A percentile compares a stretch with the other conserved stretches of the same genome.
Evolutionary conservation across 1,140 invertebrate genomes (phyloP).

Genomic region (Leptopilina clavipes): DNA sequence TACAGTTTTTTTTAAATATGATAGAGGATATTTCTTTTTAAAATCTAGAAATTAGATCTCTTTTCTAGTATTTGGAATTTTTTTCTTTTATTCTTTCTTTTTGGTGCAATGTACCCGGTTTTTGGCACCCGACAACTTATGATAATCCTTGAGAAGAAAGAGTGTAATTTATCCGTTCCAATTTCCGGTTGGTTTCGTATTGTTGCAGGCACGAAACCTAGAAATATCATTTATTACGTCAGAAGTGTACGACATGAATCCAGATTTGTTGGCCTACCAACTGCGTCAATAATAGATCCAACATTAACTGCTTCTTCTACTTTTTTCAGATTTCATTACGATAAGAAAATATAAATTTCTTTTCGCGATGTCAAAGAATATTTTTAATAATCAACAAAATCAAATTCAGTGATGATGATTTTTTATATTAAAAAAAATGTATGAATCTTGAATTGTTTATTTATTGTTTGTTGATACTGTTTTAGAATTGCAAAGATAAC

Average conservation of each 20-base stretch:
- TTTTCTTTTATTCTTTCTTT: background rate
- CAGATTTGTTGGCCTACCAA: constrained; percentile 53
- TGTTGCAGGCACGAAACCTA: constrained; percentile 46
- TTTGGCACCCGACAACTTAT: background rate
- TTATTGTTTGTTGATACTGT: background rate
- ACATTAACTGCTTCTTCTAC: constrained; percentile 45
- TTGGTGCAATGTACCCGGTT: constrained; percentile 2
- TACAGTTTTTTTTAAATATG: too few species aligned
- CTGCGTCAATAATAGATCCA: constrained; percentile 52
- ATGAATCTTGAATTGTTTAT: too few species aligned
- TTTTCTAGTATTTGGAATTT: background rate
- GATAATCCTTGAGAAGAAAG: background rate
- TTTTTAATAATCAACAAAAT: too few species aligned
- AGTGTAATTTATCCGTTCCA: constrained; percentile 42
- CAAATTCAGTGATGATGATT: too few species aligned
- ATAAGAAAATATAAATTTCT: too few species aligned
- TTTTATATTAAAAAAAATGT: too few species aligned
- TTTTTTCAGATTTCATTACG: background rate
- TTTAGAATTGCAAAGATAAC: constrained; percentile 68
- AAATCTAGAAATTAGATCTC: too few species aligned
- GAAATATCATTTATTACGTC: constrained; percentile 54
- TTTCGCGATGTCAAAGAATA: too few species aligned
- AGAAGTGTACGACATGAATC: constrained; percentile 48
- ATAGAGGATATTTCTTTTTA: too few species aligned
- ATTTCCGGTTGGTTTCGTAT: constrained; percentile 49